phyloP scores from a whole-genome alignment of 2,113 vertebrate genomes.

The Stictonetta naevosa region DNA sequence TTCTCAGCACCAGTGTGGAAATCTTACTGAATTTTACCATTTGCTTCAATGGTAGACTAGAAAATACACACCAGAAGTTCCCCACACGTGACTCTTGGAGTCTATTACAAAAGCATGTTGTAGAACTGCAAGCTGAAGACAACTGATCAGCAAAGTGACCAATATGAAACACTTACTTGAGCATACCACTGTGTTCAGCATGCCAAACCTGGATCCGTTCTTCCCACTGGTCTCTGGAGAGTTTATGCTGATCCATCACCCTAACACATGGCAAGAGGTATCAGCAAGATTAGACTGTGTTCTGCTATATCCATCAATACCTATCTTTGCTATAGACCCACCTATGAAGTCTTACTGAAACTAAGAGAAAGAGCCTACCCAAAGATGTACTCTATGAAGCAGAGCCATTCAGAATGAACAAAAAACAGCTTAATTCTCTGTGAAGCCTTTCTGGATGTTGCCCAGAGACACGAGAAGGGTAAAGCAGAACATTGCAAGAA shows the following conservation, averaged over 20 bases:
- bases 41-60: not conserved
- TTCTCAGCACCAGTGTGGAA: not conserved
- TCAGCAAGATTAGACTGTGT: not conserved
- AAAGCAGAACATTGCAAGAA: not conserved
- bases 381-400: not conserved
- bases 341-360: not conserved
- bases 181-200: conserved; percentile 91
- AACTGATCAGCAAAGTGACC: not conserved
- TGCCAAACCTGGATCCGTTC: conserved; percentile 98
- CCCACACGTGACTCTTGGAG: not conserved
- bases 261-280: conserved; percentile 64
- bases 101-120: not conserved
- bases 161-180: conserved; percentile 83
- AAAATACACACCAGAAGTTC: not conserved
- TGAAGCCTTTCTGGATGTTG: not conserved
- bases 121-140: not conserved
- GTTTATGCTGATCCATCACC: conserved; percentile 95
- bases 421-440: not conserved
- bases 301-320: not conserved
- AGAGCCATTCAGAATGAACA: not conserved
- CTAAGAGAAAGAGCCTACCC: not conserved
- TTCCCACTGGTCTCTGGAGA: conserved; percentile 95
- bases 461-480: not conserved
- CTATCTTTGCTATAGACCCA: not conserved
- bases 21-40: not conserved